Conservation (phyloP, 2,888 invertebrate species). For the Tetranychus piercei region DNA sequence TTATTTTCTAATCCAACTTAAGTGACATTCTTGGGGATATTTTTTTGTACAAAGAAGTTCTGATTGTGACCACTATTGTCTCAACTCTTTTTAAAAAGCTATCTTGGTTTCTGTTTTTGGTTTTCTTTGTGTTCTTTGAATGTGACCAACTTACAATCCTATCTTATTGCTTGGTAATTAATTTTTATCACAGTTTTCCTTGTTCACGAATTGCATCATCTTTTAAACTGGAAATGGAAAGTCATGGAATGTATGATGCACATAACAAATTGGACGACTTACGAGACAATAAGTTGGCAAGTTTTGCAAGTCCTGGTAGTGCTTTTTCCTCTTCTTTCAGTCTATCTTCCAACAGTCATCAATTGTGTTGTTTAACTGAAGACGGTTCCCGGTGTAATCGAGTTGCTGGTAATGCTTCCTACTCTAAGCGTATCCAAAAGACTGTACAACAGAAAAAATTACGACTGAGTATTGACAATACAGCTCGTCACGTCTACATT, state of each 20-base stretch:
- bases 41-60: too few species aligned
- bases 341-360: neutral
- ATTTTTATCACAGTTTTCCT: too few species aligned
- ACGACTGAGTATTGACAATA: constrained; percentile 16
- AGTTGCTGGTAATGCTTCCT: constrained; percentile 79
- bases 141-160: too few species aligned
- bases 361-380: constrained; percentile 60
- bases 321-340: constrained; percentile 1
- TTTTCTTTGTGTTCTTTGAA: too few species aligned
- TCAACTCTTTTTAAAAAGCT: too few species aligned
- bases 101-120: too few species aligned
- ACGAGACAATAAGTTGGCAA: neutral
- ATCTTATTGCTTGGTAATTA: too few species aligned
- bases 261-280: neutral
- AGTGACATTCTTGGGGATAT: too few species aligned
- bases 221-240: neutral
- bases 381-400: constrained; percentile 68
- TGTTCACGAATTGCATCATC: too few species aligned
- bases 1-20: too few species aligned
- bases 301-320: constrained; percentile 4
- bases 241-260: neutral
- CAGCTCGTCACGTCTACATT: constrained; percentile 76
- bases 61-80: too few species aligned
- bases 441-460: constrained; percentile 44
- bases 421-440: constrained; percentile 89